These are phyloP conservation scores for Ceuthmochares aereus DNA, from an alignment of 2,113 vertebrate genomes.

Conservation along the genomic window DNA sequence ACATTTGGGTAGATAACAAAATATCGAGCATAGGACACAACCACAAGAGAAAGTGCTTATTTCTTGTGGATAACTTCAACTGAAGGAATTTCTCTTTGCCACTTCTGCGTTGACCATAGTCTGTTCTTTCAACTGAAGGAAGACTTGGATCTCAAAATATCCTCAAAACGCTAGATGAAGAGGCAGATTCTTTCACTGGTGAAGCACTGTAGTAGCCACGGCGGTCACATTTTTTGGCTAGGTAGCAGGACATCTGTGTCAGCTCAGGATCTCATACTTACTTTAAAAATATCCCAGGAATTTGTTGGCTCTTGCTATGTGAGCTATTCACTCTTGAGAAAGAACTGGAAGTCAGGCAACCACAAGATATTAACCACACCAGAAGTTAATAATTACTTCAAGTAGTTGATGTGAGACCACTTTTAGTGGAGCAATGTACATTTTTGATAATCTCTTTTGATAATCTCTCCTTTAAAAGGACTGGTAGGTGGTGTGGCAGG, in stretches of 20 bases:
- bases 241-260: not conserved
- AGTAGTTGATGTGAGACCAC: not conserved
- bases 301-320: not conserved
- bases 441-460: not conserved
- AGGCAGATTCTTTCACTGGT: not conserved
- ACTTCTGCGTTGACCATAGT: not conserved
- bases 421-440: not conserved
- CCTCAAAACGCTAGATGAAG: not conserved
- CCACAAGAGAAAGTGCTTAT: not conserved
- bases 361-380: not conserved
- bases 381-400: not conserved
- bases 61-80: not conserved
- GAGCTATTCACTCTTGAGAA: not conserved
- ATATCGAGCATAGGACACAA: not conserved
- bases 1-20: not conserved
- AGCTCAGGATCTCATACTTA: not conserved
- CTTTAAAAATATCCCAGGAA: conserved; percentile 20
- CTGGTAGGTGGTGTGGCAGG: not conserved
- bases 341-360: not conserved
- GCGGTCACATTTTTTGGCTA: not conserved
- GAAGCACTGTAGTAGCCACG: not conserved
- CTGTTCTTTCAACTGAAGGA: not conserved
- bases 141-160: not conserved
- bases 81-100: not conserved
- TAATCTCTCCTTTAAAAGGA: not conserved